Evolutionary conservation across 2,113 vertebrate genomes (phyloP), one percentile per base, ranked within the genome.

Genomic region (Saguinus imperator): DNA sequence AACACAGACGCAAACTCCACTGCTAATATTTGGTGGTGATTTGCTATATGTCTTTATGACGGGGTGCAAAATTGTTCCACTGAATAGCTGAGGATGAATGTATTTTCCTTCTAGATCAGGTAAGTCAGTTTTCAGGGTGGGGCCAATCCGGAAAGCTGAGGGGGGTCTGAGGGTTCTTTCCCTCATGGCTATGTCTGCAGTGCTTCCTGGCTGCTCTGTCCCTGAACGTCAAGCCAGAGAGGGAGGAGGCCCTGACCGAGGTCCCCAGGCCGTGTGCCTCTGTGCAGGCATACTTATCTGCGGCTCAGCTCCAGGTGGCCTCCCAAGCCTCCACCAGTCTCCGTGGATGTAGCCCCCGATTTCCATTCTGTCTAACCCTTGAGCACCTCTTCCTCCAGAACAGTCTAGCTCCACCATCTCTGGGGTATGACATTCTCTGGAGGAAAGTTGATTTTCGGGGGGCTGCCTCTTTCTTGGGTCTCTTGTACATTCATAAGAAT

Each of bases 201-300:
- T 35, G 1, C 32, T 40, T 20, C 12, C 52, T 17, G 72, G 45
- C 4, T 5, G 29, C 48, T 40, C 43, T 45, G 4, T 16, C 29
- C 48, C 57, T 8, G 6, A 14, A 45, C 13, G 61, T 43, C 37
- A 40, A 37, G 84, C 48, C 37, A 23, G 23, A n/a, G 45, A 16
- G 16, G 7, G n/a, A 8, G 4, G 61, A 52, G 40, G 32, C 79
- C 40, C 37, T 83, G 43, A 1, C 21, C 13, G 3, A 52, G 23
- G 68, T 48, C 43, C 37, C 12, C 21, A 48, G 37, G 58, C 29
- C 3, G 5, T 3, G 8, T 6, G 37, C 90, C 27, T 85, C 83
- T 2, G 0, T 27, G 40, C 58, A 29, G 5, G 1, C 13, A 12
- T 8, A 18, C 6, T 1, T 6, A 1, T 20, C 48, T 0, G 12